These are phyloP conservation scores for Drosophila serrata DNA, from an alignment of 1,140 invertebrate genomes.

Conservation along the genomic window DNA sequence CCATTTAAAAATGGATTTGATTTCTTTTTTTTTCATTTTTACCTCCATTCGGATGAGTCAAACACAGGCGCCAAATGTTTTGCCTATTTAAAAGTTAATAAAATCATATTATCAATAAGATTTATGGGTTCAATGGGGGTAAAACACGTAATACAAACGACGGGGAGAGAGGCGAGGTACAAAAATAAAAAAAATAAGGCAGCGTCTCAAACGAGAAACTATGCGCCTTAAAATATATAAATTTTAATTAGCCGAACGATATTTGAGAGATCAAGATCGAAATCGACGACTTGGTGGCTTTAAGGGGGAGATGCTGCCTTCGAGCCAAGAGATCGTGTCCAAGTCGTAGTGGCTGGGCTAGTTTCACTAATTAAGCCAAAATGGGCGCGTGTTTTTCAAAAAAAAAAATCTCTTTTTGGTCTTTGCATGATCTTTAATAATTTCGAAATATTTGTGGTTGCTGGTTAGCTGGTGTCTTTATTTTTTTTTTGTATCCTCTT, in stretches of 20 bases:
- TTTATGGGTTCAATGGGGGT: slow-evolving; percentile 73
- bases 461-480: slow-evolving; percentile 14
- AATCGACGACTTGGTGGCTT: slow-evolving; percentile 34
- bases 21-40: slow-evolving; percentile 8
- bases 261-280: slow-evolving; percentile 76
- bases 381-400: slow-evolving; percentile 71
- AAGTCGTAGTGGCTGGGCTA: slow-evolving; percentile 60
- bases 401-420: slow-evolving; percentile 48
- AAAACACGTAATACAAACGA: slow-evolving; percentile 63
- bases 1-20: slow-evolving; percentile 51
- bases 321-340: slow-evolving; percentile 51
- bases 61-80: slow-evolving; percentile 75
- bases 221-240: slow-evolving; percentile 72
- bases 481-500: slow-evolving; percentile 38
- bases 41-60: slow-evolving; percentile 29
- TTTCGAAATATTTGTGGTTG: slow-evolving; percentile 73
- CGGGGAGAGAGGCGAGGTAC: slow-evolving; percentile 8
- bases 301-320: not conserved
- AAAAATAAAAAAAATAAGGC: slow-evolving; percentile 15
- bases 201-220: slow-evolving; percentile 60
- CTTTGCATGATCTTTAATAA: slow-evolving; percentile 83
- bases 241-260: slow-evolving; percentile 80
- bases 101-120: slow-evolving; percentile 80
- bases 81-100: slow-evolving; percentile 80
- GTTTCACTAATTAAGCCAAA: slow-evolving; percentile 83